Conservation (phyloP, 2,888 invertebrate species). For the Ptychoptera contaminata region DNA sequence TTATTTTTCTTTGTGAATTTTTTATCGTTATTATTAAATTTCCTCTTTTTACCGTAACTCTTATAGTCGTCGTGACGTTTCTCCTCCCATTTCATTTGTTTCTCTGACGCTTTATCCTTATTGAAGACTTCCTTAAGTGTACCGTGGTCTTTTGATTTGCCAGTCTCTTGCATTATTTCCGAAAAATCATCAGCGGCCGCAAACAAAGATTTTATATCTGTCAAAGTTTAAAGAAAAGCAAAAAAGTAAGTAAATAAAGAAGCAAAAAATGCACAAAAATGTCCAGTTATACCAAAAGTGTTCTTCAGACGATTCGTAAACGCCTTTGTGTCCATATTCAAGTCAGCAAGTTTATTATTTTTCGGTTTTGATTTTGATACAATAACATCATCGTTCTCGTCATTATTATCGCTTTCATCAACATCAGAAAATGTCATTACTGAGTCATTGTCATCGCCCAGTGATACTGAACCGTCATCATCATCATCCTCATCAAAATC, state of each 20-base stretch:
- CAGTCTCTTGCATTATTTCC: constrained; percentile 70
- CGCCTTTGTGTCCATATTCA: not conserved
- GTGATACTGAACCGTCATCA: constrained; percentile 17
- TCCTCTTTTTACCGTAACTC: no score
- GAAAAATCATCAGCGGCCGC: constrained; percentile 83
- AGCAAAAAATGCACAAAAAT: not conserved
- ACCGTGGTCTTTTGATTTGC: constrained; percentile 45
- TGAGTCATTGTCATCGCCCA: constrained; percentile 17
- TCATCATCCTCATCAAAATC: constrained; percentile 18
- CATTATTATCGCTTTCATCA: constrained; percentile 16
- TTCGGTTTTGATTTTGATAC: constrained; percentile 7
- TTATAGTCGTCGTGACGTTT: constrained; percentile 30
- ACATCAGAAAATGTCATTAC: constrained; percentile 15
- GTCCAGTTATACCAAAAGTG: constrained; percentile 14
- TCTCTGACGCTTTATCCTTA: constrained; percentile 58
- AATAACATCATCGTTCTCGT: constrained; percentile 15
- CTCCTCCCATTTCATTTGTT: constrained; percentile 72
- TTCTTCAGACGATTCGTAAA: not conserved
- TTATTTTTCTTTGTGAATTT: no score
- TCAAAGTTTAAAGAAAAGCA: no score
- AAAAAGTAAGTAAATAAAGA: constrained; percentile 1
- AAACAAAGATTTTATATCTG: constrained; percentile 50
- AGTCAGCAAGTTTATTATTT: not conserved
- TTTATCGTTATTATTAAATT: no score
- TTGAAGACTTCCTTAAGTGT: constrained; percentile 56